Evolutionary conservation across 2,888 invertebrate genomes (phyloP), one percentile per base, ranked within the genome.

Genomic region (Petrolisthes cinctipes): DNA sequence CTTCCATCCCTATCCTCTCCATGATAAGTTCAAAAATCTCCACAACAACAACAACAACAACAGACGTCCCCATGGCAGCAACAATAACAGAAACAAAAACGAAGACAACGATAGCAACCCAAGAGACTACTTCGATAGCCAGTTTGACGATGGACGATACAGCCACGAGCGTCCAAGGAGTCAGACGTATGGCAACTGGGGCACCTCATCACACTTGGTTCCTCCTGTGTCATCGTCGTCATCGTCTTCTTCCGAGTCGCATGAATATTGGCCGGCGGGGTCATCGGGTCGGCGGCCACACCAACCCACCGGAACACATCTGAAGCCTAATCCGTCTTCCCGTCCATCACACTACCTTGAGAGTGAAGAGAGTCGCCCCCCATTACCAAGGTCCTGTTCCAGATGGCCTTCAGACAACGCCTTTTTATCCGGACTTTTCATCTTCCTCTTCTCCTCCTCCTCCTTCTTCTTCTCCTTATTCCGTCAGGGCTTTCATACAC

Each of bases 121-220:
- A n/a, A n/a, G 20, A 1, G 14, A 71, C 71, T 71, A 71, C 20
- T 71, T n/a, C 20, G 20, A n/a, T 4, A n/a, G n/a, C 20, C 17
- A 71, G 20, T 37, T 37, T 37, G 37, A 37, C 37, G 61, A 81
- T 6, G 66, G 53, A 23, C 37, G 37, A 37, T 37, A 37, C 37
- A 71, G 4, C 20, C 0, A n/a, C 14, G 51, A 79, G 54, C 79
- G 56, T 54, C 79, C 86, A 6, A 57, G 51, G 57, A 56, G 86
- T 11, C 86, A 86, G 53, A 83, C 86, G 4, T 86, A 79, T 37
- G 83, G 86, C 57, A 86, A 86, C 79, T 86, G 86, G 86, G 83
- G 83, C 1, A 20, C 54, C 9, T 51, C 86, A 14, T 53, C 53
- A 0, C 68, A 66, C 5, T 80, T 37, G 37, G 37, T 37, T 37